Evolutionary conservation across 2,113 vertebrate genomes (phyloP).

Genomic region (Grus americana): DNA sequence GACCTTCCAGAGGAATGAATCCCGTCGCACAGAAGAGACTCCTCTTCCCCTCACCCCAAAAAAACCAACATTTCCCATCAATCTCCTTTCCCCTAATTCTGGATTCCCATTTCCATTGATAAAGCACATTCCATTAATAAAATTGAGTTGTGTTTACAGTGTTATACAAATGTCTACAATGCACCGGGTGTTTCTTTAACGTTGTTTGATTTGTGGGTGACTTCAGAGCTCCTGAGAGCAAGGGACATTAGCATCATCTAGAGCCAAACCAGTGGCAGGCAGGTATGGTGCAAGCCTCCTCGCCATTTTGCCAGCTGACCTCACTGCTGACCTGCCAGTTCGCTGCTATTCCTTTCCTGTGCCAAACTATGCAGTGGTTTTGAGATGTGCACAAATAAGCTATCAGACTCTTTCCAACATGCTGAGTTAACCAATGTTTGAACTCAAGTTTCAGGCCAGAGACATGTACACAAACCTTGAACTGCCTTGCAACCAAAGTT

Average conservation of each 20-base stretch:
- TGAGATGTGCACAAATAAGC: conserved; percentile 31
- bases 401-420: not conserved
- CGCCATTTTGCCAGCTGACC: conserved; percentile 26
- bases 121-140: not conserved
- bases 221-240: not conserved
- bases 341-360: not conserved
- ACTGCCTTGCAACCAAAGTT: not conserved
- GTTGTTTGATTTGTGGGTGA: not conserved
- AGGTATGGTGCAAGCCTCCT: conserved; percentile 2
- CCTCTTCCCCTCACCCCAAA: not conserved
- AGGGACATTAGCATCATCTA: not conserved
- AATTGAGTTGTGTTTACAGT: not conserved
- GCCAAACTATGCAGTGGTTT: conserved; percentile 29
- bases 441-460: not conserved
- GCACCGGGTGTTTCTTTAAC: not conserved
- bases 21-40: not conserved
- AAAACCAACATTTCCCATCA: not conserved
- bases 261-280: not conserved
- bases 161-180: not conserved
- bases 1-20: conserved; percentile 8
- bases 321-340: not conserved
- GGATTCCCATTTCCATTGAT: not conserved
- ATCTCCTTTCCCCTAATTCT: not conserved
- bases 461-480: not conserved
- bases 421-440: not conserved